Base-by-base conservation (phyloP, 2,888 invertebrate species). In the Mongoloraphidia duomilia region DNA sequence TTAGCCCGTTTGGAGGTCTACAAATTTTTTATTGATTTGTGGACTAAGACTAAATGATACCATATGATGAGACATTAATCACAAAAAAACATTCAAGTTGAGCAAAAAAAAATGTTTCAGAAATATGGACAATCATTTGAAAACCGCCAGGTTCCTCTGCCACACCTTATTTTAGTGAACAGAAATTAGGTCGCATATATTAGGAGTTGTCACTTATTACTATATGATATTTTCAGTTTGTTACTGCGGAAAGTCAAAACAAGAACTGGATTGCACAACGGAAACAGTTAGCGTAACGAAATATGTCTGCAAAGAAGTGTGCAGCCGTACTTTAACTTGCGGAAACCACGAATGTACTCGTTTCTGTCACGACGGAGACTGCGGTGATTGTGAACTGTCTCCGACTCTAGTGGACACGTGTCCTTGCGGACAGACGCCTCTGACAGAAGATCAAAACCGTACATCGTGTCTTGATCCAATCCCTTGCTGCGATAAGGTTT, bases 381-480 rank as follows among this genome's bases (percentile, higher is more conserved):
- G 90, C 61, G 69, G 71, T 6, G 65, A 72, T 0, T 92, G 92
- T 62, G 65, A 66, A 42, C 65, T 76, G 12, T 74, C 77, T 49
- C 79, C 84, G 0, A 69, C 72, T 11, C 62, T 69, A 35, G 74
- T 88, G 9, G 76, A 72, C 6, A 74, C 73, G 38, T 92, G 92
- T 60, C 84, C 82, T 0, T 92, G 92, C 63, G 86, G 86, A 1
- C 80, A 84, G 65, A 77, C 75, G 37, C 63, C 68, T 1, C 60
- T 69, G 54, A 63, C 61, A 26, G 52, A 56, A 8, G 65, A 59
- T 38, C 68, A 72, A 34, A 64, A 66, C 35, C 74, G 92, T 51
- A 73, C 69, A 44, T 75, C 76, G 9, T 94, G 93, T 64, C 70
- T 81, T 8, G 91, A 93, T 65, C 79, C 85, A 0, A 79, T 94